These are phyloP conservation scores for Eidolon dupreanum DNA, from an alignment of 2,797 vertebrate genomes.

Conservation along the genomic window DNA sequence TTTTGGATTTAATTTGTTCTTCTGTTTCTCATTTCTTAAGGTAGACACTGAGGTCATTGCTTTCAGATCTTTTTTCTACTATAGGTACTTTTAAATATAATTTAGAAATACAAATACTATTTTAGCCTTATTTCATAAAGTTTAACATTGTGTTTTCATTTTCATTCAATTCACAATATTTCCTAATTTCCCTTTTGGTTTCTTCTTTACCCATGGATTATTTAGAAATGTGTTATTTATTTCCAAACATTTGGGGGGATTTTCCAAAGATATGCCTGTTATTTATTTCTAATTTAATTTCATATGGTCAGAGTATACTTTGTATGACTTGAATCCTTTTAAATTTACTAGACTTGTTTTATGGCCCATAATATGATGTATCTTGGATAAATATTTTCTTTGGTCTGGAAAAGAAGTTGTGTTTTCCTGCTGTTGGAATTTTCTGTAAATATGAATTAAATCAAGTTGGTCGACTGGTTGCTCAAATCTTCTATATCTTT, in stretches of 20 bases:
- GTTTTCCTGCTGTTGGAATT: constrained; percentile 28
- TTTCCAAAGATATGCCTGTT: constrained; percentile 26
- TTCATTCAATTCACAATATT: not conserved
- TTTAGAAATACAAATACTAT: not conserved
- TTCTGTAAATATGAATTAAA: not conserved
- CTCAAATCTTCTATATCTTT: not conserved
- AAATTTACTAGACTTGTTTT: not conserved
- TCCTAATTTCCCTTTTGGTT: not conserved
- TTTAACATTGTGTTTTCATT: not conserved
- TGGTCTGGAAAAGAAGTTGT: not conserved
- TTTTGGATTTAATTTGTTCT: not conserved
- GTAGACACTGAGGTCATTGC: not conserved
- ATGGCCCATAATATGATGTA: not conserved
- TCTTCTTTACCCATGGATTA: not conserved
- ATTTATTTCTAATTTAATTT: constrained; percentile 25
- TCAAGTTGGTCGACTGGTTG: not conserved
- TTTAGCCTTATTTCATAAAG: not conserved
- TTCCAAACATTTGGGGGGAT: not conserved
- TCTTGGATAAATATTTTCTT: constrained; percentile 4
- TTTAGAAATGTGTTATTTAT: constrained; percentile 16
- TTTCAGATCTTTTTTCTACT: not conserved
- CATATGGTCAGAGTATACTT: not conserved
- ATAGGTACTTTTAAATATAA: not conserved
- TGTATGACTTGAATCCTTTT: not conserved
- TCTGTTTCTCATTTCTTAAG: not conserved